Conservation (phyloP, 1,140 invertebrate genomes). For the Drosophila subpulchrella region DNA sequence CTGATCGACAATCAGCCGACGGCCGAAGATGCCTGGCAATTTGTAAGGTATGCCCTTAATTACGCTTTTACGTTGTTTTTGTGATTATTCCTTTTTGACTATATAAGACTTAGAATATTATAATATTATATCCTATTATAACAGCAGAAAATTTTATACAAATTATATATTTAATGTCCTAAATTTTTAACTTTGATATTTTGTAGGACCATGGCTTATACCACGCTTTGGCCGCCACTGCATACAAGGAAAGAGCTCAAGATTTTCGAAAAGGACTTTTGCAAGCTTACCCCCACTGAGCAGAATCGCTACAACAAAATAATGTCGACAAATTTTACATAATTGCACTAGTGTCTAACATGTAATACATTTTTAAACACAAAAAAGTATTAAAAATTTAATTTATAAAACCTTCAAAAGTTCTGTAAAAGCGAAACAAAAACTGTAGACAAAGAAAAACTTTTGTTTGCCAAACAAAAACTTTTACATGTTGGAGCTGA, state of each 20-base stretch:
- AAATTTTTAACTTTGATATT: neutral
- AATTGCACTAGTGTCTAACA: neutral
- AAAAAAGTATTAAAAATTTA: neutral
- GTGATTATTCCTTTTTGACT: no score
- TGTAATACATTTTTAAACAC: neutral
- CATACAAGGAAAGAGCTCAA: constrained; percentile 37
- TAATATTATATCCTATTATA: no score
- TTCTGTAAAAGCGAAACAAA: neutral
- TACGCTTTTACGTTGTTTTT: neutral
- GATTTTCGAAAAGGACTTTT: constrained; percentile 28
- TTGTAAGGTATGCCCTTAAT: constrained; percentile 16
- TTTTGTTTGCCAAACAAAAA: no score
- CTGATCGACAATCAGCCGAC: constrained; percentile 43
- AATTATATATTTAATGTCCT: neutral
- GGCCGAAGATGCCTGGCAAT: constrained; percentile 32
- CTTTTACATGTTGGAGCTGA: no score
- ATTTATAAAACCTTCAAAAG: no score
- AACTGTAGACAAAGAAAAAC: no score
- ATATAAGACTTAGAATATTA: no score
- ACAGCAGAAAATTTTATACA: no score
- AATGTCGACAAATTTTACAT: constrained; percentile 44
- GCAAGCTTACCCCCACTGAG: constrained; percentile 20
- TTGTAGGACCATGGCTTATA: constrained; percentile 37
- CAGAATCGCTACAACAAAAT: constrained; percentile 28
- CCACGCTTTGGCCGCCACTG: constrained; percentile 50